These are phyloP conservation scores for Pampusana beccarii DNA, from an alignment of 2,113 vertebrate species.

Conservation along the genomic window DNA sequence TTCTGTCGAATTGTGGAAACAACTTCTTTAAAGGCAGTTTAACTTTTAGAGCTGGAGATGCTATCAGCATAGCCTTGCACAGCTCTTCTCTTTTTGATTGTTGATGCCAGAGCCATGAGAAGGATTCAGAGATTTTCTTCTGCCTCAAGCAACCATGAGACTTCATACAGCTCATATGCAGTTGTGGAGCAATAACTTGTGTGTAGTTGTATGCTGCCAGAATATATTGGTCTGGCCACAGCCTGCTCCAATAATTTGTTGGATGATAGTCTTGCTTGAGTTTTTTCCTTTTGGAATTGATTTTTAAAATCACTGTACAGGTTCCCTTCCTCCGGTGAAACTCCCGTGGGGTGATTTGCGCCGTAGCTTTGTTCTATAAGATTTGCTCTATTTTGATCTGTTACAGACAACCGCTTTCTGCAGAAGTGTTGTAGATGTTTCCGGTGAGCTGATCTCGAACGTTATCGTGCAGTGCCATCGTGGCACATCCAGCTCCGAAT, in stretches of 20 bases:
- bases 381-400: neutral
- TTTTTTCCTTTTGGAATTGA: neutral
- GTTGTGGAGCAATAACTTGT: neutral
- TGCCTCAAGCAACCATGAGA: neutral
- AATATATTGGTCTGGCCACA: neutral
- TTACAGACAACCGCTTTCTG: conserved; percentile 52
- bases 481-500: conserved; percentile 49
- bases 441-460: neutral
- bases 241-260: neutral
- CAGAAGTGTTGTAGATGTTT: conserved; percentile 60
- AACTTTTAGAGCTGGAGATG: neutral
- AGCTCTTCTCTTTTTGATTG: neutral
- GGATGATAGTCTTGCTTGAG: accelerated
- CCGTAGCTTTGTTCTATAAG: neutral
- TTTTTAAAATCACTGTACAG: neutral
- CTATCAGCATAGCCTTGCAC: accelerated
- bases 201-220: neutral
- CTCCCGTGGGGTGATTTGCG: neutral
- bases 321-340: neutral
- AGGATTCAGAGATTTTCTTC: neutral
- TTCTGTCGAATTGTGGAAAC: neutral
- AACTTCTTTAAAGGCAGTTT: neutral
- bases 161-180: neutral
- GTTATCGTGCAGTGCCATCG: conserved; percentile 48
- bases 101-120: neutral